A percentile compares a stretch with the other conserved stretches of the same genome.
phyloP scores from a whole-genome alignment of 1,140 invertebrate genomes.

The Myzus persicae region DNA sequence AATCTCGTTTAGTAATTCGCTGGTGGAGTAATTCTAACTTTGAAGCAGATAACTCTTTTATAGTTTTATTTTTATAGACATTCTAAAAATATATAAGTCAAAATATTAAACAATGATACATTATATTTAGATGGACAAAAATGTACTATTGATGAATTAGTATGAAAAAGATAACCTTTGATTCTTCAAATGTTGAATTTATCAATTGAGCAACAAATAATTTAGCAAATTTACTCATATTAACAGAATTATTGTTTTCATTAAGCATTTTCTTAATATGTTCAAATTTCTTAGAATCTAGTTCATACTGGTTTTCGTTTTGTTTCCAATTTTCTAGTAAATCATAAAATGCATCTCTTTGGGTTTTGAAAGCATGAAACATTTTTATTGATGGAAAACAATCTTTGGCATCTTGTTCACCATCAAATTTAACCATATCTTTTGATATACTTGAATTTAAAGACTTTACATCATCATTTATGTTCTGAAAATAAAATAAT shows the following conservation, averaged over 20 bases:
- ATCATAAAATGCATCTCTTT: constrained; percentile 55
- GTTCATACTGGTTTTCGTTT: constrained; percentile 26
- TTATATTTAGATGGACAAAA: neutral
- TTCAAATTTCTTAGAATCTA: neutral
- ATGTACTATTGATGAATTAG: neutral
- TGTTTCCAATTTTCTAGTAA: constrained; percentile 48
- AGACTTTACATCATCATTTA: constrained; percentile 42
- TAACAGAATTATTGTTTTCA: constrained; percentile 35
- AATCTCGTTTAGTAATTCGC: constrained; percentile 53
- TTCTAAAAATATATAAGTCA: constrained; percentile 9
- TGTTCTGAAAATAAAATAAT: constrained; percentile 30
- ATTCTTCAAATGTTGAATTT: constrained; percentile 50
- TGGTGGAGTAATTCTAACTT: constrained; percentile 53
- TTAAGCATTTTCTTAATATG: constrained; percentile 25
- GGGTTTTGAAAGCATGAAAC: constrained; percentile 43
- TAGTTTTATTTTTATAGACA: constrained; percentile 47
- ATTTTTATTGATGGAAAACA: constrained; percentile 54
- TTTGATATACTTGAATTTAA: constrained; percentile 23
- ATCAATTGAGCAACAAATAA: constrained; percentile 50
- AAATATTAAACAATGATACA: neutral
- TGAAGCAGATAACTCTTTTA: constrained; percentile 33
- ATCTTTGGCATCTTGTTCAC: constrained; percentile 33
- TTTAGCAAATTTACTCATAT: constrained; percentile 52
- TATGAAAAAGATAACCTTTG: constrained; percentile 6
- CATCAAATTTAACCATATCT: constrained; percentile 51